Evolutionary conservation across 2,797 vertebrate species (phyloP).

Genomic region (Melanogrammus aeglefinus): DNA sequence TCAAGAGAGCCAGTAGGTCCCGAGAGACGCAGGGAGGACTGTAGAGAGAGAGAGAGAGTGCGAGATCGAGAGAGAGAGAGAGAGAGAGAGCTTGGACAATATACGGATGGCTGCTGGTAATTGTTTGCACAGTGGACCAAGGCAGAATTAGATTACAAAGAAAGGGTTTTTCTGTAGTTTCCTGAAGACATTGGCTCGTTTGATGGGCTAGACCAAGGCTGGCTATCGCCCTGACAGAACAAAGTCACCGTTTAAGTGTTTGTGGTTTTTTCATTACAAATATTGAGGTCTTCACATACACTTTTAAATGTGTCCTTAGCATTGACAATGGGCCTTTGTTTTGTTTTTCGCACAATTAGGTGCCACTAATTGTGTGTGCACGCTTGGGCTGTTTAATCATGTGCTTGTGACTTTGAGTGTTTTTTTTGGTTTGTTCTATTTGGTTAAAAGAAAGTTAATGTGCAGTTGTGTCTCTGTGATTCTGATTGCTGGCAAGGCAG

Average conservation of each 20-base stretch:
- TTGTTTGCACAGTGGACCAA: background rate
- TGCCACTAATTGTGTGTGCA: slow-evolving; percentile 58
- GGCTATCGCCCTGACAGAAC: background rate
- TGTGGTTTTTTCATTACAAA: background rate
- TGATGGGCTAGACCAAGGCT: background rate
- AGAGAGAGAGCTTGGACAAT: slow-evolving; percentile 63
- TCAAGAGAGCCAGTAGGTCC: slow-evolving; percentile 72
- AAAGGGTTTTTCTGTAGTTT: background rate
- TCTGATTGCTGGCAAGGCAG: slow-evolving; percentile 13
- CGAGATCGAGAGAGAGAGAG: slow-evolving; percentile 69
- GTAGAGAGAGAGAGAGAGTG: slow-evolving; percentile 58
- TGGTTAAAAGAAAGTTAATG: slow-evolving; percentile 18
- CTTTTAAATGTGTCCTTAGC: slow-evolving; percentile 23
- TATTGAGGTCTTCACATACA: background rate
- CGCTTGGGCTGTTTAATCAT: slow-evolving; percentile 52
- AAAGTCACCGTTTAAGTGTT: too few relatives aligned
- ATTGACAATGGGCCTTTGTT: slow-evolving; percentile 29
- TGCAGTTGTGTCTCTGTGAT: slow-evolving; percentile 26
- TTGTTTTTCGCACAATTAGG: slow-evolving; percentile 54
- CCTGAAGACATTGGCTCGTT: background rate
- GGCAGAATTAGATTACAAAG: background rate
- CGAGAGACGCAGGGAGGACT: slow-evolving; percentile 38
- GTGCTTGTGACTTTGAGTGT: slow-evolving; percentile 39
- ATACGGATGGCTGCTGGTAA: background rate
- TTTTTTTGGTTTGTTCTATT: slow-evolving; percentile 6